Conservation (phyloP, 2,113 vertebrate species). For the Diglossa brunneiventris region DNA sequence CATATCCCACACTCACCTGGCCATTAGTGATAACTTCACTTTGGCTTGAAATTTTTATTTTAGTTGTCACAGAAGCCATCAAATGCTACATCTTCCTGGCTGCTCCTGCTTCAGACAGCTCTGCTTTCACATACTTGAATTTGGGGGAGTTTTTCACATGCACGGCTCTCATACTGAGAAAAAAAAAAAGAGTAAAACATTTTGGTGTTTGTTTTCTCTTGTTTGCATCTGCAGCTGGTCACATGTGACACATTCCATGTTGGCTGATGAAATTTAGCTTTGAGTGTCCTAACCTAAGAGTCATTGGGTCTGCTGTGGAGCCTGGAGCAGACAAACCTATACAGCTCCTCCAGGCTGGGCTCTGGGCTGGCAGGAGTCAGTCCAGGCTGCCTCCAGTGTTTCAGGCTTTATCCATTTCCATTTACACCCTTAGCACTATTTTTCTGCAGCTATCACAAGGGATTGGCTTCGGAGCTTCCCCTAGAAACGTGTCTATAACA, state of each 20-base stretch:
- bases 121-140: background rate
- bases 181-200: background rate
- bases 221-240: background rate
- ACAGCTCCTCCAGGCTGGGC: background rate
- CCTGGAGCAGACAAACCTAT: rapidly evolving
- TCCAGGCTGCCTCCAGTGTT: background rate
- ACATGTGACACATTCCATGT: background rate
- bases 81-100: background rate
- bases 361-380: background rate
- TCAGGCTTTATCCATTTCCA: background rate
- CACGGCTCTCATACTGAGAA: background rate
- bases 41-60: background rate
- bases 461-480: background rate
- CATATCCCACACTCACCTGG: background rate
- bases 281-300: background rate
- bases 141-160: background rate
- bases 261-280: background rate
- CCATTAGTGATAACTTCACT: background rate
- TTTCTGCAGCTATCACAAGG: background rate
- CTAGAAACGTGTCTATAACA: background rate
- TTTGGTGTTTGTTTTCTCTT: background rate
- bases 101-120: background rate
- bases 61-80: background rate
- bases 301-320: background rate
- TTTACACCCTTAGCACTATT: background rate